A percentile compares a stretch with the other conserved stretches of the same genome.
Evolutionary conservation across 1,140 invertebrate species (phyloP).

Genomic region (Drosophila pachea): DNA sequence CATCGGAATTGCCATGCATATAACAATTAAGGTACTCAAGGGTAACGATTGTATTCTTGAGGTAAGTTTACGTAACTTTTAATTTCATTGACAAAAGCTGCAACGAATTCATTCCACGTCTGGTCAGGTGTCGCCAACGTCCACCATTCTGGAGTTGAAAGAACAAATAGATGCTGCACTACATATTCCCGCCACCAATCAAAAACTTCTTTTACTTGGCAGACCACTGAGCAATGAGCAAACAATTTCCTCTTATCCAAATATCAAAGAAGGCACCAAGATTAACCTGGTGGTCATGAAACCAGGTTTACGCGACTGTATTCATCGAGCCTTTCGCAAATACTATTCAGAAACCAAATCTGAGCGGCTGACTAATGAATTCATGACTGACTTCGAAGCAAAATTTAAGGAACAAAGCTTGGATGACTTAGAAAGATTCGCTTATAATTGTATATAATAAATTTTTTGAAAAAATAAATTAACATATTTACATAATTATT

Average conservation of each 20-base stretch:
- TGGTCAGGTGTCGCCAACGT: conserved; percentile 68
- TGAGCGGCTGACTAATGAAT: conserved; percentile 78
- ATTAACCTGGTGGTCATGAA: conserved; percentile 80
- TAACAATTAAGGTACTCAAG: conserved; percentile 80
- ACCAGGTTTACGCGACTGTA: conserved; percentile 78
- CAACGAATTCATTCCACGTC: not conserved
- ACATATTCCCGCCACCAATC: conserved; percentile 79
- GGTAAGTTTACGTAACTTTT: conserved; percentile 47
- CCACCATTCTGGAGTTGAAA: conserved; percentile 80
- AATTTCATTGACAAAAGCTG: not conserved
- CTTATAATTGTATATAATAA: conserved; percentile 54
- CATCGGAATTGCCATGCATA: conserved; percentile 74
- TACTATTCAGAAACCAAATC: conserved; percentile 80
- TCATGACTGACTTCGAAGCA: conserved; percentile 80
- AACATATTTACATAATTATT: too few species aligned
- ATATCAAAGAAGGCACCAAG: conserved; percentile 80
- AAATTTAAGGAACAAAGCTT: conserved; percentile 79
- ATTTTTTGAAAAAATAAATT: conserved; percentile 3
- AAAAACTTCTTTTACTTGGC: conserved; percentile 79
- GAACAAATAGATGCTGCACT: conserved; percentile 79
- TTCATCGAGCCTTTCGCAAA: conserved; percentile 79
- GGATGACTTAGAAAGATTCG: conserved; percentile 80
- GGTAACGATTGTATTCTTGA: conserved; percentile 79
- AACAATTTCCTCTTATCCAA: conserved; percentile 79
- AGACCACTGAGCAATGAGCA: conserved; percentile 80